Conservation (phyloP, 2,797 vertebrate genomes). For the Knipowitschia caucasica region DNA sequence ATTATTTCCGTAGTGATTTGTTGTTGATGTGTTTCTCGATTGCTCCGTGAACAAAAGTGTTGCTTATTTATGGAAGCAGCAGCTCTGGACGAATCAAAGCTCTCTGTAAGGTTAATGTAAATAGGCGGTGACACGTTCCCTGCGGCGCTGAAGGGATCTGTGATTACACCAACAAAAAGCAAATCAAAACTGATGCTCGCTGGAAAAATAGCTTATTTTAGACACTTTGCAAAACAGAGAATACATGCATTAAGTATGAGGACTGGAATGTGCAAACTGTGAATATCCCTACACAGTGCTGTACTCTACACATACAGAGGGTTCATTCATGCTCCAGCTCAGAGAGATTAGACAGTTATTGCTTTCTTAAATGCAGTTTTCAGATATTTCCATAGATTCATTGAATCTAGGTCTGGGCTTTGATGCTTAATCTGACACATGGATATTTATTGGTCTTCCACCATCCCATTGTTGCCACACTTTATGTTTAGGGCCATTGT, state of each 20-base stretch:
- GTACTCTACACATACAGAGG: too few relatives aligned
- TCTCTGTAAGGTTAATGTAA: constrained; percentile 26
- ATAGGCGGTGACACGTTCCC: constrained; percentile 28
- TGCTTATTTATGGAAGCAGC: constrained; percentile 39
- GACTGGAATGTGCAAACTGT: neutral
- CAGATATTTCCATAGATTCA: too few relatives aligned
- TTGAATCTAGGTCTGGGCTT: too few relatives aligned
- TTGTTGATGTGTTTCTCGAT: constrained; percentile 14
- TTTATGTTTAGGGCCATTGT: too few relatives aligned
- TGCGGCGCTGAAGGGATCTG: neutral
- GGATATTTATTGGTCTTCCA: too few relatives aligned
- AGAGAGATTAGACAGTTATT: too few relatives aligned
- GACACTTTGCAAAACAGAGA: neutral
- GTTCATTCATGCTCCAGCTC: too few relatives aligned
- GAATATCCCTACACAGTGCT: neutral
- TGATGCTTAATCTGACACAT: too few relatives aligned
- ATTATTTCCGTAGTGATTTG: neutral
- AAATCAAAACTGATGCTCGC: neutral
- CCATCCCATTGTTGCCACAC: too few relatives aligned
- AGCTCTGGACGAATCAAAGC: constrained; percentile 38
- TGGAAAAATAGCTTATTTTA: neutral
- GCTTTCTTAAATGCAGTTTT: too few relatives aligned
- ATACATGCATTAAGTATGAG: neutral
- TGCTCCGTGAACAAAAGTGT: constrained; percentile 21
- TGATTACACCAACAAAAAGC: constrained; percentile 8